Evolutionary conservation across 2,888 invertebrate genomes (phyloP), one percentile per base, ranked within the genome.

Genomic region (Pollenia amentaria): DNA sequence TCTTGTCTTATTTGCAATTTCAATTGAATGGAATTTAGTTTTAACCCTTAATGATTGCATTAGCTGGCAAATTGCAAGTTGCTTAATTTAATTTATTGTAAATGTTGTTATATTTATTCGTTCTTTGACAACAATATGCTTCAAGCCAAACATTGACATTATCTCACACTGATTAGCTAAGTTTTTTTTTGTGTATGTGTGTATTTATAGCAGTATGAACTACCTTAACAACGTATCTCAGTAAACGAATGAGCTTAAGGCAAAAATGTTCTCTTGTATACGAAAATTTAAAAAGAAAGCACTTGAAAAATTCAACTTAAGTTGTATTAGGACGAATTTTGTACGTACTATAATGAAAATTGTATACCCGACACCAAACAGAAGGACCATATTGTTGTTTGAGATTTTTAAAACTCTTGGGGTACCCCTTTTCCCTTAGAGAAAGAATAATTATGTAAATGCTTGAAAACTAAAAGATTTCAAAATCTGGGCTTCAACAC

Each of bases 151-250:
- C n/a, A 62, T 29, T 44, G 69, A 53, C 21, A 79, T 70, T 70
- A 70, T 70, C 18, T n/a, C 46, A 62, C 48, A 62, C 62, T 79
- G 79, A 70, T 79, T 79, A 44, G 70, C 64, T 70, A 51, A 70
- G 57, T 67, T 67, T 57, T 44, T 7, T 44, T 10, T 14, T 16
- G 16, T 42, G 44, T 55, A 12, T 9, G 12, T 70, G 69, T 40
- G 53, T 64, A 10, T 18, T 18, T 42, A 2, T 1, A 51, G 42
- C 29, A 12, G 38, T 40, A 14, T 42, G 42, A 79, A 70, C 42
- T 29, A 79, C 42, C 70, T 78, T 69, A 78, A 69, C 48, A 51
- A 51, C 16, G 44, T 62, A 14, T 40, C 40, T 51, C 16, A 69
- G n/a, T 11, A 53, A 29, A 29, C 70, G 79, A 6, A 18, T 42